Evolutionary conservation across 1,140 invertebrate genomes (phyloP).

Genomic region (Pseudomyrmex cubaensis): DNA sequence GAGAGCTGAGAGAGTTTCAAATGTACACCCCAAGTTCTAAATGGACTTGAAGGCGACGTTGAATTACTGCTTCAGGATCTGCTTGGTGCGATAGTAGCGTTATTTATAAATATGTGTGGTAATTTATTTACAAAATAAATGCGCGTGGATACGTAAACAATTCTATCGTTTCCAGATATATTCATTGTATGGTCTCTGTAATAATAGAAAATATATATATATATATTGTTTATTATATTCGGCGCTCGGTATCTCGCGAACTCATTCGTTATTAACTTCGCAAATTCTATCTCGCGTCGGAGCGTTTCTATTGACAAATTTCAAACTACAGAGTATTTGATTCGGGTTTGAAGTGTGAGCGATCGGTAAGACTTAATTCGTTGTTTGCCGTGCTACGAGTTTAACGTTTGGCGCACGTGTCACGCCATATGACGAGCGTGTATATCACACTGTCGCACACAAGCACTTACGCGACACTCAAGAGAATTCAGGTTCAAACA

Average conservation of each 20-base stretch:
- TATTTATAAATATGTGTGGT: neutral
- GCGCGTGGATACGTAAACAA: too few species aligned
- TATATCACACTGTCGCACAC: conserved; percentile 70
- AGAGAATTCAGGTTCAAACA: conserved; percentile 62
- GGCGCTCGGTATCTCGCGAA: neutral
- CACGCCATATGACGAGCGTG: conserved; percentile 79
- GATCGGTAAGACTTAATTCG: conserved; percentile 76
- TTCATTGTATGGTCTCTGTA: neutral
- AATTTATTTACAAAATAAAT: too few species aligned
- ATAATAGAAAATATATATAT: neutral
- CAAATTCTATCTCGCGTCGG: neutral
- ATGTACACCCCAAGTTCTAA: neutral
- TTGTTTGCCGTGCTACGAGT: conserved; percentile 79
- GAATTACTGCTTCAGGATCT: conserved; percentile 11
- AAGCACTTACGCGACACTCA: conserved; percentile 74
- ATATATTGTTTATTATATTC: too few species aligned
- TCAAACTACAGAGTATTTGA: conserved; percentile 28
- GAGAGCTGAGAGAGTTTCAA: conserved; percentile 7
- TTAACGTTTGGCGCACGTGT: conserved; percentile 78
- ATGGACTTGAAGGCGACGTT: conserved; percentile 6
- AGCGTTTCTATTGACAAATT: conserved; percentile 14
- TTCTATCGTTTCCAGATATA: neutral
- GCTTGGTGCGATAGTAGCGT: neutral
- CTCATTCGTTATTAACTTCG: conserved; percentile 2
- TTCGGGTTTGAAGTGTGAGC: conserved; percentile 34